phyloP scores from a whole-genome alignment of 2,888 invertebrate species.

The Poecilus cupreus region DNA sequence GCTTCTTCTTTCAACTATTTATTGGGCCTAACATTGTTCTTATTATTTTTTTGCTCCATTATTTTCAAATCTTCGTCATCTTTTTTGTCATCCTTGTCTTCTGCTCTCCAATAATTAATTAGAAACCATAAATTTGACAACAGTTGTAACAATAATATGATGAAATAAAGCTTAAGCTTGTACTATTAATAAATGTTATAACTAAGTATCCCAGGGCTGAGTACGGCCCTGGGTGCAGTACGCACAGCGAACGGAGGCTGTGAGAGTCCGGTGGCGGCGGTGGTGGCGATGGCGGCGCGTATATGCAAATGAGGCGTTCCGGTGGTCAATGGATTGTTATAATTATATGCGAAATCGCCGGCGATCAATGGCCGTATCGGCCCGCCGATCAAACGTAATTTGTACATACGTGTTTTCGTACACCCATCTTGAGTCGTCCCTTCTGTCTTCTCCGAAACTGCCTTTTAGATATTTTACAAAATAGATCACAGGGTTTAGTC shows the following conservation, averaged over 20 bases:
- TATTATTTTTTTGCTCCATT: too few relatives aligned
- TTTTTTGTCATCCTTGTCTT: too few relatives aligned
- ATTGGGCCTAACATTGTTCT: too few relatives aligned
- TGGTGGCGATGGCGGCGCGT: slow-evolving; percentile 61
- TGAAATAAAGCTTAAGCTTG: too few relatives aligned
- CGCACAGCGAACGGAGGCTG: slow-evolving; percentile 62
- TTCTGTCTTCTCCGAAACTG: slow-evolving; percentile 29
- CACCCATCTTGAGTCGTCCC: neutral
- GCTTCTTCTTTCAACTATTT: too few relatives aligned
- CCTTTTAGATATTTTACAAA: neutral
- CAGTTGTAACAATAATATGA: too few relatives aligned
- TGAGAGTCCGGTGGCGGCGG: slow-evolving; percentile 61
- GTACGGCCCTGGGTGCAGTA: slow-evolving; percentile 29
- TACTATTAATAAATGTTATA: too few relatives aligned
- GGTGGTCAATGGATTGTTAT: slow-evolving; percentile 60
- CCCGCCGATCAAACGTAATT: slow-evolving; percentile 56
- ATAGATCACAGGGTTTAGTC: neutral
- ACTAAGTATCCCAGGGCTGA: too few relatives aligned
- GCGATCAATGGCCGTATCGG: slow-evolving; percentile 57
- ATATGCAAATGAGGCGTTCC: slow-evolving; percentile 63
- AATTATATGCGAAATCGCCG: slow-evolving; percentile 58
- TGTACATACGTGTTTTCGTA: slow-evolving; percentile 53
- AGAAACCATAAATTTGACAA: too few relatives aligned
- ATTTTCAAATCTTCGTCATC: too few relatives aligned
- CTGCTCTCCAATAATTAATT: too few relatives aligned